Evolutionary conservation across 2,888 invertebrate species (phyloP).

Genomic region (Eudemis profundana): DNA sequence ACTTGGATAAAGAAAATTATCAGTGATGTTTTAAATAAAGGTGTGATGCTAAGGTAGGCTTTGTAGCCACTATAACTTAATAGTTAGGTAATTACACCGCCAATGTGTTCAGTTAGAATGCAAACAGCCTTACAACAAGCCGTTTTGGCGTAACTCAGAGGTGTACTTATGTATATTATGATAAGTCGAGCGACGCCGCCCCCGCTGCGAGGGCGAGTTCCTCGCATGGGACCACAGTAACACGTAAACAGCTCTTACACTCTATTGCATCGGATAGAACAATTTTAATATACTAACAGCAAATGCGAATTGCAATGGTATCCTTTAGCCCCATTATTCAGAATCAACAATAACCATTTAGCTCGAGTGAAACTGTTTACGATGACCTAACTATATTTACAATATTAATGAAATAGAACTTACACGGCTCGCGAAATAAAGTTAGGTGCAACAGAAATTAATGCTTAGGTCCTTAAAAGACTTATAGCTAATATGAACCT

Average conservation of each 20-base stretch:
- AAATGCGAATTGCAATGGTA: conserved; percentile 75
- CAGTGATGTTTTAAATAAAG: conserved; percentile 50
- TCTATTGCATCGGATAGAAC: conserved; percentile 70
- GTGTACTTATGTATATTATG: conserved; percentile 63
- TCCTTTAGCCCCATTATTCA: conserved; percentile 68
- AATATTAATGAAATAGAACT: conserved; percentile 74
- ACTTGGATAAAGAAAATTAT: conserved; percentile 5
- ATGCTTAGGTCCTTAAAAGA: conserved; percentile 74
- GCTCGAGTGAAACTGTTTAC: conserved; percentile 73
- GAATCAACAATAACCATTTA: conserved; percentile 76
- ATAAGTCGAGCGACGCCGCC: conserved; percentile 58
- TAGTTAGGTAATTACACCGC: conserved; percentile 21
- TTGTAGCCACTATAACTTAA: conserved; percentile 12
- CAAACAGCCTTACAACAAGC: conserved; percentile 67
- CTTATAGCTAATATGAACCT: conserved; percentile 78
- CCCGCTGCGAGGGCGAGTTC: conserved; percentile 64
- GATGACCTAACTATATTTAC: conserved; percentile 82
- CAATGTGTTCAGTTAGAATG: conserved; percentile 68
- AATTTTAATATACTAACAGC: conserved; percentile 65
- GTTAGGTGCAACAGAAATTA: conserved; percentile 78
- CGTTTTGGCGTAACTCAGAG: conserved; percentile 60
- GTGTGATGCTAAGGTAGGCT: conserved; percentile 47
- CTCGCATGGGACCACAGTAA: conserved; percentile 62
- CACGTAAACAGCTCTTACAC: conserved; percentile 70
- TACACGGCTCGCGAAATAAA: conserved; percentile 79